Percentiles rank a stretch among this genome's conserved stretches.
Evolutionary conservation across 2,797 vertebrate species (phyloP).

Genomic region (Helostoma temminkii): DNA sequence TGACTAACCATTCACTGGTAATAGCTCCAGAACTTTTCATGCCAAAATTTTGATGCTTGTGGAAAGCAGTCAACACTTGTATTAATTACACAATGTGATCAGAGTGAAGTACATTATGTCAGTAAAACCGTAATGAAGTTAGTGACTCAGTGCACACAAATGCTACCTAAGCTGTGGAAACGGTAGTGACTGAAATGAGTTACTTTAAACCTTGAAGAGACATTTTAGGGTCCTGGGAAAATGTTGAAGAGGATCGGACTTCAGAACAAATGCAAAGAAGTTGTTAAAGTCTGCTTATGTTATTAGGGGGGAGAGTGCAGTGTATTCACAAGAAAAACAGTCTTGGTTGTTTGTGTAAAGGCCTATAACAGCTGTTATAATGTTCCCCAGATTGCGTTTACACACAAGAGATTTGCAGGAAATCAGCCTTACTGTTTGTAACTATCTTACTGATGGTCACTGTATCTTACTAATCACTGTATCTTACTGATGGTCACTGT

Average conservation of each 20-base stretch:
- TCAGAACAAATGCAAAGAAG: not conserved
- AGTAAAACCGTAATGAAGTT: constrained; percentile 43
- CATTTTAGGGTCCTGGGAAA: not conserved
- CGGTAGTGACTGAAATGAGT: not conserved
- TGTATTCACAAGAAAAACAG: not conserved
- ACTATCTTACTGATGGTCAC: too few species aligned
- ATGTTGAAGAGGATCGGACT: not conserved
- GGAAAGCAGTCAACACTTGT: constrained; percentile 53
- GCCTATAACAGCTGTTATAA: not conserved
- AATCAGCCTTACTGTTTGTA: not conserved
- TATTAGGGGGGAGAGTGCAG: too few species aligned
- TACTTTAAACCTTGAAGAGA: not conserved
- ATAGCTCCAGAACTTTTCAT: constrained; percentile 25
- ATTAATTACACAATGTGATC: constrained; percentile 50
- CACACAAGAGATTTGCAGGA: not conserved
- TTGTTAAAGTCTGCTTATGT: not conserved
- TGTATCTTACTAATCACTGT: not conserved
- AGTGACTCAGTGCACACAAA: constrained; percentile 25
- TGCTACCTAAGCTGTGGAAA: constrained; percentile 4
- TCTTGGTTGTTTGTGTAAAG: not conserved
- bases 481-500: not conserved
- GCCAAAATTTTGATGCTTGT: constrained; percentile 50
- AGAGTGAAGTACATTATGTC: constrained; percentile 28
- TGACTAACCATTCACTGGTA: constrained; percentile 35
- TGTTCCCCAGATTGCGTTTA: too few species aligned